Percentiles rank a stretch among this genome's conserved stretches.
Evolutionary conservation across 2,797 vertebrate species (phyloP).

Genomic region (Cottoperca gobio): DNA sequence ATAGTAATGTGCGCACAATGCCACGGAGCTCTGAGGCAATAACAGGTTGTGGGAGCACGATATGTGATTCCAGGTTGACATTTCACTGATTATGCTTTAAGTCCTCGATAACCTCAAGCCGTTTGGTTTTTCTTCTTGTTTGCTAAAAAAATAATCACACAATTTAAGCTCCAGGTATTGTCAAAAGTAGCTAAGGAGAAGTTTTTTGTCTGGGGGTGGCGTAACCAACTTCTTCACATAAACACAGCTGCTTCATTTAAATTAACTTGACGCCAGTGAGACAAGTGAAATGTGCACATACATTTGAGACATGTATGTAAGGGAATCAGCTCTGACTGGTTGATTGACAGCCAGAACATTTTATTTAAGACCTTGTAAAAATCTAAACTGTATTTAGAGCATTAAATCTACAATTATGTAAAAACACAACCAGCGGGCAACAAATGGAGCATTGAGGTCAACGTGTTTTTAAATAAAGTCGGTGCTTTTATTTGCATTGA

Average conservation of each 20-base stretch:
- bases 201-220: neutral
- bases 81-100: conserved; percentile 37
- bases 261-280: neutral
- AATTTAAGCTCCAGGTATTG: neutral
- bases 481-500: neutral
- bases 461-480: neutral
- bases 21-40: conserved; percentile 42
- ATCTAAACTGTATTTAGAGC: too few species aligned
- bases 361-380: neutral
- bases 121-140: conserved; percentile 2
- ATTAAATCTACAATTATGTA: neutral
- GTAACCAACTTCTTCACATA: neutral
- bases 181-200: neutral
- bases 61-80: conserved; percentile 35
- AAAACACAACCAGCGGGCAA: neutral
- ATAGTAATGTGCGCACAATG: conserved; percentile 45
- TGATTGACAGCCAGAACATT: neutral
- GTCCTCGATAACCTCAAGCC: conserved; percentile 21
- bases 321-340: neutral
- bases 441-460: too few species aligned
- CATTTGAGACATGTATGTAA: neutral
- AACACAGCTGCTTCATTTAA: neutral
- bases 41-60: conserved; percentile 25
- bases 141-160: conserved; percentile 25
- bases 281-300: neutral